These are phyloP conservation scores for Oryzias melastigma DNA, from an alignment of 2,113 vertebrate species.

Conservation along the genomic window DNA sequence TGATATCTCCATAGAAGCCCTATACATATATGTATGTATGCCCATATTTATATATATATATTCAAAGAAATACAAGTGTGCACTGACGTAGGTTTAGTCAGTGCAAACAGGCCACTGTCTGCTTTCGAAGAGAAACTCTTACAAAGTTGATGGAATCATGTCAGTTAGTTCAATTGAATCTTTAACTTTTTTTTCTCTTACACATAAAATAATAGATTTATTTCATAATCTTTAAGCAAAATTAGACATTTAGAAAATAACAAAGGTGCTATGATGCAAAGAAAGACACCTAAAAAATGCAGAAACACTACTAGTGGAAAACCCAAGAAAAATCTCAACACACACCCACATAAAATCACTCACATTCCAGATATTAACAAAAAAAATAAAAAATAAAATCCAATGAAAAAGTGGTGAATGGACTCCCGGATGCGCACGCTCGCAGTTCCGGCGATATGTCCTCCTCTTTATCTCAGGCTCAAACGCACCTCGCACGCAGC, in stretches of 20 bases:
- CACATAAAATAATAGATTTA: slow-evolving; percentile 84
- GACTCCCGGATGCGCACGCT: slow-evolving; percentile 11
- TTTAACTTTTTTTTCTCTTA: slow-evolving; percentile 81
- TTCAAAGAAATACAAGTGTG: slow-evolving; percentile 79
- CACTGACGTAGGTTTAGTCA: slow-evolving; percentile 75
- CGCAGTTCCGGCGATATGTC: slow-evolving; percentile 38
- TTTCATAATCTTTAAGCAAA: slow-evolving; percentile 82
- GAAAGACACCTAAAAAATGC: slow-evolving; percentile 77
- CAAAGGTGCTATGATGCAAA: slow-evolving; percentile 81
- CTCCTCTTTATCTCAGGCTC: slow-evolving; percentile 42
- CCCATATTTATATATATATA: slow-evolving; percentile 81
- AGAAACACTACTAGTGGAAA: slow-evolving; percentile 76
- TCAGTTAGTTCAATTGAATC: slow-evolving; percentile 83
- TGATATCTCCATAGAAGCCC: slow-evolving; percentile 77
- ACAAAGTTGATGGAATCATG: slow-evolving; percentile 81
- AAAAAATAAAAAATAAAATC: slow-evolving; percentile 1
- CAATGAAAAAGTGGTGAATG: not conserved
- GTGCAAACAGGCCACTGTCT: slow-evolving; percentile 80
- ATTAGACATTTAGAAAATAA: slow-evolving; percentile 83
- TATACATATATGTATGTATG: slow-evolving; percentile 83
- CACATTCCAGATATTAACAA: slow-evolving; percentile 38
- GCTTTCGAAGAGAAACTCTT: slow-evolving; percentile 71
- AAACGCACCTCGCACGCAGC: slow-evolving; percentile 15
- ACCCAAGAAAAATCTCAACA: slow-evolving; percentile 72
- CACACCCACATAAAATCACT: slow-evolving; percentile 36